Conservation (phyloP, 2,113 vertebrate genomes). For the Todiramphus saurophagus region DNA sequence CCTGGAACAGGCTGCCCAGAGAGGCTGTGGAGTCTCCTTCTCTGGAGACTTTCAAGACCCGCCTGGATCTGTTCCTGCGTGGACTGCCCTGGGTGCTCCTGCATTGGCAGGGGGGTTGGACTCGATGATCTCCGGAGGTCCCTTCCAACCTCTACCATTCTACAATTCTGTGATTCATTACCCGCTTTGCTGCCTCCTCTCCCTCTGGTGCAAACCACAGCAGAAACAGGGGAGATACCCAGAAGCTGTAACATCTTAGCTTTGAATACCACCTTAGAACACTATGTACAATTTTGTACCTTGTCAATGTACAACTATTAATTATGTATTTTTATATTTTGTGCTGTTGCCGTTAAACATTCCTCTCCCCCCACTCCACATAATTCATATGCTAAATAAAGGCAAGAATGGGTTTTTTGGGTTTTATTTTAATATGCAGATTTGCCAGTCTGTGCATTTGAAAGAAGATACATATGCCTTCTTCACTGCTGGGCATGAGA, state of each 20-base stretch:
- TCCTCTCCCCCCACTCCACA: neutral
- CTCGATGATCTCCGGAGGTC: no score
- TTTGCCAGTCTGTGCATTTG: neutral
- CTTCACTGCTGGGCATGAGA: neutral
- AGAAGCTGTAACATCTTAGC: neutral
- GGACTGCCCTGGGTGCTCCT: no score
- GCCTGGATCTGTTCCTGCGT: no score
- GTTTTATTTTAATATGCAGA: neutral
- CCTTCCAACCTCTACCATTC: no score
- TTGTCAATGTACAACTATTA: neutral
- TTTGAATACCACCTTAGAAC: neutral
- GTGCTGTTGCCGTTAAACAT: neutral
- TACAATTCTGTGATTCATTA: no score
- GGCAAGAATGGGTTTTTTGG: neutral
- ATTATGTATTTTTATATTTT: neutral
- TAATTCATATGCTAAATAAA: neutral
- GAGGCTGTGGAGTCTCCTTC: no score
- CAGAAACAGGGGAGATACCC: neutral
- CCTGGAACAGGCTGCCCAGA: no score
- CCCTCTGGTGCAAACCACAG: neutral
- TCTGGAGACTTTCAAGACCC: no score
- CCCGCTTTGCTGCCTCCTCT: neutral
- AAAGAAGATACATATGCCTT: neutral
- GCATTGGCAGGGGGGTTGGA: no score
- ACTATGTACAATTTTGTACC: neutral